A percentile compares a stretch with the other conserved stretches of the same genome.
phyloP scores from a whole-genome alignment of 2,113 vertebrate genomes.

The Istiophorus platypterus region DNA sequence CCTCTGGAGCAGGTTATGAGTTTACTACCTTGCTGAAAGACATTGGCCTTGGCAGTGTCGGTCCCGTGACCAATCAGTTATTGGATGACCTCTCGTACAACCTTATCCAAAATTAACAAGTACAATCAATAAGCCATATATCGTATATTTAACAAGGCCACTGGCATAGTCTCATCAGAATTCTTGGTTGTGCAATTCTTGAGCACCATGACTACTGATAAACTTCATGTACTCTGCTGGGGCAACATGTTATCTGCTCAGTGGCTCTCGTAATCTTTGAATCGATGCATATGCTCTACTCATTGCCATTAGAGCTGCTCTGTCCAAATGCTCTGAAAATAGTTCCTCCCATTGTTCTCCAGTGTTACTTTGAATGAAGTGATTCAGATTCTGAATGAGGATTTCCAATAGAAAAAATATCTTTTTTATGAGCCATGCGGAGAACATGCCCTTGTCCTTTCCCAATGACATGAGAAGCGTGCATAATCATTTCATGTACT shows the following conservation, averaged over 20 bases:
- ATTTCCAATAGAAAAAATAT: constrained; percentile 4
- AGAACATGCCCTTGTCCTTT: constrained; percentile 31
- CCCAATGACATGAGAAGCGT: constrained; percentile 50
- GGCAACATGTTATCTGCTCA: neutral
- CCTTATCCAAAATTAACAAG: neutral
- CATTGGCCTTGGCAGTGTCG: neutral
- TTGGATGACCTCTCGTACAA: neutral
- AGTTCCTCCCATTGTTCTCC: neutral
- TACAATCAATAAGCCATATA: neutral
- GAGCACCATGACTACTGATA: neutral
- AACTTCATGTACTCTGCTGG: neutral
- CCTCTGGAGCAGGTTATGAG: constrained; percentile 1
- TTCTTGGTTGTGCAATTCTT: neutral
- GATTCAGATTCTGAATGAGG: constrained; percentile 17
- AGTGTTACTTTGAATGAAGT: constrained; percentile 12
- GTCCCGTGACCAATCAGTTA: neutral
- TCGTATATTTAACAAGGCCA: neutral
- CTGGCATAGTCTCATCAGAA: neutral
- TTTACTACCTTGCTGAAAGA: neutral
- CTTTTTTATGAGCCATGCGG: constrained; percentile 33
- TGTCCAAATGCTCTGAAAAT: neutral
- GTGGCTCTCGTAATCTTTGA: neutral
- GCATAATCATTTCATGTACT: constrained; percentile 59
- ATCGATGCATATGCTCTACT: neutral
- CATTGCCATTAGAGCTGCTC: neutral